A percentile compares a stretch with the other conserved stretches of the same genome.
Conservation (phyloP, 2,113 vertebrate genomes). For the Columba livia region DNA sequence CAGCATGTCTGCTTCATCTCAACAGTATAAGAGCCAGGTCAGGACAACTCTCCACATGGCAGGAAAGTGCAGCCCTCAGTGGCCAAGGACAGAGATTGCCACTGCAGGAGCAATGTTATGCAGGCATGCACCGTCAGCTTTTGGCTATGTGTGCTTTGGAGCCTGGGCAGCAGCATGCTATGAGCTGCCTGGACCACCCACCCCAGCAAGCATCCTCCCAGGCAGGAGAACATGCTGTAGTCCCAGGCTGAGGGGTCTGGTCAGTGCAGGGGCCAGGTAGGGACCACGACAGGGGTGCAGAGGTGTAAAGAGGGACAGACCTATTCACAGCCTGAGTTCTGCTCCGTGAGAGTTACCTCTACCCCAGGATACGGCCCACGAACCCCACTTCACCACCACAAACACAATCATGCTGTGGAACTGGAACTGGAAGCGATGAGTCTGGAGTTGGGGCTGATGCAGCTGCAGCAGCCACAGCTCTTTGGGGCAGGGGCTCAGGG, state of each 20-base stretch:
- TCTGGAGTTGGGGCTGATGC: accelerated
- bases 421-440: not conserved
- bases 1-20: not conserved
- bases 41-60: accelerated
- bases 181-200: not conserved
- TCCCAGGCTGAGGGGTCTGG: not conserved
- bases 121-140: accelerated
- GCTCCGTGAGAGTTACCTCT: not conserved
- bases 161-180: accelerated
- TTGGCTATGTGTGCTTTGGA: not conserved
- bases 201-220: not conserved
- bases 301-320: not conserved
- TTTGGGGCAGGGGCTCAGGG: too few relatives aligned
- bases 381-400: not conserved
- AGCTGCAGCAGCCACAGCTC: not conserved
- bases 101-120: not conserved
- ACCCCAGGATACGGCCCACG: too few relatives aligned
- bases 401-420: accelerated
- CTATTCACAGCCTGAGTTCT: not conserved
- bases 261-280: accelerated
- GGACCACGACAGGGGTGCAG: accelerated
- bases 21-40: accelerated
- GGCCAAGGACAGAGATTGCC: not conserved
- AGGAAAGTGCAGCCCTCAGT: not conserved
- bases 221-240: not conserved